A percentile compares a stretch with the other conserved stretches of the same genome.
These are phyloP conservation scores for Aplocera efformata DNA, from an alignment of 2,888 invertebrate genomes.

Conservation along the genomic window DNA sequence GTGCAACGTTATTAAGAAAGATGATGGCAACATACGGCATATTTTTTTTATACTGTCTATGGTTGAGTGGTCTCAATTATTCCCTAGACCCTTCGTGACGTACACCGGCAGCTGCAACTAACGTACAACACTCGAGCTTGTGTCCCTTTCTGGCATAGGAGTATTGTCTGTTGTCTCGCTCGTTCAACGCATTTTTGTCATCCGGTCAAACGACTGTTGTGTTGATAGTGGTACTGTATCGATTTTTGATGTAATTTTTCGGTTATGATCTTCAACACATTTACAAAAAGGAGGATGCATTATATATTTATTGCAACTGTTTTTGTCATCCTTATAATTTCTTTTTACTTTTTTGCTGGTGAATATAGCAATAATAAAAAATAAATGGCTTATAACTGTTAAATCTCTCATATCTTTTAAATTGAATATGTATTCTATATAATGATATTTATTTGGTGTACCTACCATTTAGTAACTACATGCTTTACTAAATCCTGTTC, in stretches of 20 bases:
- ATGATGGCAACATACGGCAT: constrained; percentile 43
- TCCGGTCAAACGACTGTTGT: constrained; percentile 58
- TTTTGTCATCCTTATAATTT: constrained; percentile 1
- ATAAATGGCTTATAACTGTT: too few species aligned
- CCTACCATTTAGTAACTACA: constrained; percentile 2
- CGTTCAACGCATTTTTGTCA: constrained; percentile 58
- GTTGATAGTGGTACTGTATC: constrained; percentile 54
- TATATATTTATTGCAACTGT: constrained; percentile 5
- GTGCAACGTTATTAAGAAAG: constrained; percentile 29
- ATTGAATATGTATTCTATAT: too few species aligned
- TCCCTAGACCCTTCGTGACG: constrained; percentile 71
- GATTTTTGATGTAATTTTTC: constrained; percentile 44
- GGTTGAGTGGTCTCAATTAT: constrained; percentile 65
- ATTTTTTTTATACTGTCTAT: constrained; percentile 50
- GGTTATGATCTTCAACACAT: constrained; percentile 22
- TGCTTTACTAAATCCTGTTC: constrained; percentile 28
- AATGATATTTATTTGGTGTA: background rate
- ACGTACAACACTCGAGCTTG: constrained; percentile 55
- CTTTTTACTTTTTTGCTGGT: background rate
- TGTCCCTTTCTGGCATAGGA: constrained; percentile 49
- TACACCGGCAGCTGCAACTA: constrained; percentile 73
- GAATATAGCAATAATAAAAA: too few species aligned
- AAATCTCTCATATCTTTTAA: too few species aligned
- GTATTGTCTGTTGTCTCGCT: constrained; percentile 41
- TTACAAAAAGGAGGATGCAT: constrained; percentile 3